phyloP scores from a whole-genome alignment of 2,888 invertebrate species.

The Ophion costatus region DNA sequence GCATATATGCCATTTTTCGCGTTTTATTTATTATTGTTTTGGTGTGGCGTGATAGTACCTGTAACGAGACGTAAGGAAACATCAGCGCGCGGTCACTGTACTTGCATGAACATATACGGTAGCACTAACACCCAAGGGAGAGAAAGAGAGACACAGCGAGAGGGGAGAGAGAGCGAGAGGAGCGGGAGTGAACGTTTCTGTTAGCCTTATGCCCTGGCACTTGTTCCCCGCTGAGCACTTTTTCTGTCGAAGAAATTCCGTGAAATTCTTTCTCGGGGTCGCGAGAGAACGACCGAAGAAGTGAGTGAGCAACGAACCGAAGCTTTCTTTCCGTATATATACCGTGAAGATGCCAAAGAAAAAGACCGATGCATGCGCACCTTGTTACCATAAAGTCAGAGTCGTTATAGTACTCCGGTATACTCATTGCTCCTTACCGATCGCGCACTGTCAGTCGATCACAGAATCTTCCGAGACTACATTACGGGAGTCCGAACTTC shows the following conservation, averaged over 20 bases:
- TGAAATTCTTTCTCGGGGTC: constrained; percentile 70
- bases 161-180: constrained; percentile 20
- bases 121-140: constrained; percentile 37
- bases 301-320: constrained; percentile 15
- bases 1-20: too few species aligned
- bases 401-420: constrained; percentile 60
- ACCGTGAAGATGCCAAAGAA: constrained; percentile 46
- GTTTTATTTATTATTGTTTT: too few species aligned
- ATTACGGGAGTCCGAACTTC: background rate
- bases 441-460: constrained; percentile 9
- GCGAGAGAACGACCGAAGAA: constrained; percentile 43
- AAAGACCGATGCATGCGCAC: constrained; percentile 68
- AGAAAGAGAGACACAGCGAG: background rate
- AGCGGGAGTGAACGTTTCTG: constrained; percentile 43
- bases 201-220: constrained; percentile 37
- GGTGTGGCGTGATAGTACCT: too few species aligned
- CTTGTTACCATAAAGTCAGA: constrained; percentile 74
- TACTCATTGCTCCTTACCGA: background rate
- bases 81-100: constrained; percentile 50
- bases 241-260: constrained; percentile 73
- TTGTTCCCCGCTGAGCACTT: constrained; percentile 67
- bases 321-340: constrained; percentile 26
- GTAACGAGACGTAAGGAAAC: constrained; percentile 21
- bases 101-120: constrained; percentile 57
- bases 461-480: background rate